Evolutionary conservation across 1,140 invertebrate genomes (phyloP), one percentile per base, ranked within the genome.

Genomic region (Drosophila lacertosa): DNA sequence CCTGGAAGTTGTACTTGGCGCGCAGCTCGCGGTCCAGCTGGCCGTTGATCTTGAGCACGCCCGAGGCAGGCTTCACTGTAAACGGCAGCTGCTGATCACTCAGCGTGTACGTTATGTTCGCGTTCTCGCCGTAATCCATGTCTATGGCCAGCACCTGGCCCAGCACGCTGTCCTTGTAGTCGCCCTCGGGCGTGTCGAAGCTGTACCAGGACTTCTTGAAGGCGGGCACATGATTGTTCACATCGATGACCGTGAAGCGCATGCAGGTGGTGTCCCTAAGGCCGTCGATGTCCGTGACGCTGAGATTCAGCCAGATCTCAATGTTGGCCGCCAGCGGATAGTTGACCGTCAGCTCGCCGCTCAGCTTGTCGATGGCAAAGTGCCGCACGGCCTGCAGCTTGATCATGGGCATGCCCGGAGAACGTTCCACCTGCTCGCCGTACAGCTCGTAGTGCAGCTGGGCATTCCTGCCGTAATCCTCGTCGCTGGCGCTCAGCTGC

Each of bases 151-250:
- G 93, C 58, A 98, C 94, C 64, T 93, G 94, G 10, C 97, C 97
- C 22, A 96, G 91, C 2, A 96, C 92, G 50, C 93, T 93, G 26
- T 94, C 93, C 4, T 94, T 93, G 86, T 96, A 95, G 40, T 93
- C 92, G 1, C 96, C 95, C 92, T 98, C 97, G 13, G 95, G 92
- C 0, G 97, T 93, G 68, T 96, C 95, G 81, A 97, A 98, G 11
- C 93, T 95, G 90, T 98, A 98, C 93, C 94, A 95, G 1, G 95
- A 93, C 77, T 96, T 95, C 66, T 94, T 94, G 72, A 98, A 98
- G 42, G 94, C 93, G 0, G 97, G 97, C 11, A 95, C 93, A 88
- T 97, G 96, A 83, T 98, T 95, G 84, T 98, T 98, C 0, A 97
- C 93, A 91, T 98, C 97, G 66, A 94, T 94, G 0, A 98, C 89